These are phyloP conservation scores for Lepus oiostolus DNA, from an alignment of 2,797 vertebrate species.

Conservation along the genomic window DNA sequence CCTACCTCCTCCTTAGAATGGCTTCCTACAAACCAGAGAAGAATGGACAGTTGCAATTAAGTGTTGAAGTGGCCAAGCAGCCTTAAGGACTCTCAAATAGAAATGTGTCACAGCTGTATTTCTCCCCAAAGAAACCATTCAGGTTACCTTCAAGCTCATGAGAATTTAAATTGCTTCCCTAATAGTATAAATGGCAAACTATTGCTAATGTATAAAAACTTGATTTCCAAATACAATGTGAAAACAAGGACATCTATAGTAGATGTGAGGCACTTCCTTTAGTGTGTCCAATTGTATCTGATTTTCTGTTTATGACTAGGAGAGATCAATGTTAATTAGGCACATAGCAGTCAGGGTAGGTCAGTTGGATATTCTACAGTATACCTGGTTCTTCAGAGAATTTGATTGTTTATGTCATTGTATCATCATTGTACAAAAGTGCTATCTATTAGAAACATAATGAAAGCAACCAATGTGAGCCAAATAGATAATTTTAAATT, in stretches of 20 bases:
- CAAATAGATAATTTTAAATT: background rate
- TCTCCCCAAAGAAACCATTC: background rate
- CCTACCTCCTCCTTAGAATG: too few relatives aligned
- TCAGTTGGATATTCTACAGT: background rate
- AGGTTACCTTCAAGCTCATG: constrained; percentile 4
- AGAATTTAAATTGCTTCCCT: background rate
- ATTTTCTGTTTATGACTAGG: background rate
- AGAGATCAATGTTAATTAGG: background rate
- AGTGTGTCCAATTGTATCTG: background rate
- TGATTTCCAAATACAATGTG: background rate
- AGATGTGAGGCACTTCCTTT: background rate
- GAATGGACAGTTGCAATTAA: background rate
- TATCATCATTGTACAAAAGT: background rate
- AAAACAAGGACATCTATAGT: background rate
- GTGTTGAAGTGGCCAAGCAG: background rate
- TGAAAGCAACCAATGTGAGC: background rate
- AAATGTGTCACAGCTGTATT: background rate
- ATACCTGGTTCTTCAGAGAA: background rate
- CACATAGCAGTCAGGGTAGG: background rate
- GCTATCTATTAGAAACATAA: background rate
- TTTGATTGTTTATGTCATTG: background rate
- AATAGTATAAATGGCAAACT: background rate
- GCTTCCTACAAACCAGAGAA: constrained; percentile 10
- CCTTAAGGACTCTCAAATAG: background rate
- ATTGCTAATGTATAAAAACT: background rate